These are phyloP conservation scores for Apocheima hispidaria DNA, from an alignment of 2,888 invertebrate species.

Conservation along the genomic window DNA sequence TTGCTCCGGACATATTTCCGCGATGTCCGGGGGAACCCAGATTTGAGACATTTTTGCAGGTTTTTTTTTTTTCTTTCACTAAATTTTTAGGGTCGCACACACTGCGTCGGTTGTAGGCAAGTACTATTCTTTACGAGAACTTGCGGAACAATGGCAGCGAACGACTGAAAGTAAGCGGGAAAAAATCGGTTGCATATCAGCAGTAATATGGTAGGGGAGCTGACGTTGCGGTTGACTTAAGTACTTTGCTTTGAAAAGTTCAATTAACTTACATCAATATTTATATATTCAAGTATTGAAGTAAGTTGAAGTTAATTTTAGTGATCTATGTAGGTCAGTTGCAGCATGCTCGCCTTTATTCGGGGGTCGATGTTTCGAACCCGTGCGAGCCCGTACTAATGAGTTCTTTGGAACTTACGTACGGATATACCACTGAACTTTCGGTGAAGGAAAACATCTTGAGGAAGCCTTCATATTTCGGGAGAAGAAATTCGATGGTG, in stretches of 20 bases:
- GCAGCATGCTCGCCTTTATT: too few species aligned
- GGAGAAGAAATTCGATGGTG: too few species aligned
- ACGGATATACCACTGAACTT: too few species aligned
- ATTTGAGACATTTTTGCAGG: constrained; percentile 56
- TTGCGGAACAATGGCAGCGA: constrained; percentile 31
- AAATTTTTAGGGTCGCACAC: constrained; percentile 3
- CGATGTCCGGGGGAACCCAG: constrained; percentile 87
- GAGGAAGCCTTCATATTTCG: too few species aligned
- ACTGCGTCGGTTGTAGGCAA: constrained; percentile 10
- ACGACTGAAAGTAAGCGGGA: constrained; percentile 42
- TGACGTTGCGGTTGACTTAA: neutral
- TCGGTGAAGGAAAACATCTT: too few species aligned
- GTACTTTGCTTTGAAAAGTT: neutral
- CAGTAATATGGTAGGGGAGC: constrained; percentile 14
- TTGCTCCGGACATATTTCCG: constrained; percentile 82
- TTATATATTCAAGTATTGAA: too few species aligned
- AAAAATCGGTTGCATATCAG: constrained; percentile 30
- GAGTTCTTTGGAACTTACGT: too few species aligned
- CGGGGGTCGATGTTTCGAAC: too few species aligned
- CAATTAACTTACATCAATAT: neutral
- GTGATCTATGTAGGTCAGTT: too few species aligned
- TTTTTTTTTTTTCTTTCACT: neutral
- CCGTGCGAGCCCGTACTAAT: too few species aligned
- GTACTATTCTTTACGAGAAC: constrained; percentile 35
- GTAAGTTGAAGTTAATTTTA: too few species aligned